Base-by-base conservation (phyloP, 2,888 invertebrate species). In the Octonoba sinensis region DNA sequence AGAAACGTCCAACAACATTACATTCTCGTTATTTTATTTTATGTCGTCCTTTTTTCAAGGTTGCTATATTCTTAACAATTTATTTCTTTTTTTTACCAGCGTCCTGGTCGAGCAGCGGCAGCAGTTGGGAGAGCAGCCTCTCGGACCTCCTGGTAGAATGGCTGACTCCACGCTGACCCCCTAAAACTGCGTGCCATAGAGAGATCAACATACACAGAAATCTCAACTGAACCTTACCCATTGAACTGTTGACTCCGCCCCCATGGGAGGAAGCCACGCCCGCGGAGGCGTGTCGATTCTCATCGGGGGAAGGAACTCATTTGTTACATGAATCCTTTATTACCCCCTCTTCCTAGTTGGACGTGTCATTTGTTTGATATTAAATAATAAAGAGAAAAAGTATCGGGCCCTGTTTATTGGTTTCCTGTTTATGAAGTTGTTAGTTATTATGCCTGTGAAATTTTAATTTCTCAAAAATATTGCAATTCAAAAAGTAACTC, bases 351-450 rank as follows among this genome's bases (percentile, higher is more conserved):
- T 66, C 74, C 73, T 81, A 81, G 79, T 81, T 81, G 79, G 79
- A 81, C 79, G 73, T 81, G 72, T 81, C 73, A 81, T 74, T 36
- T 81, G 79, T 81, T 81, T 81, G 79, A 81, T 81, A 81, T 81
- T 79, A 71, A 79, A 72, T 72, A 79, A 79, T 62, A 62, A 62
- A 66, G 36, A 66, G 60, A 73, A 79, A 81, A 73, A 81, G 79
- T 81, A 81, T 81, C 79, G 66, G n/a, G 79, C 79, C 73, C 73
- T 81, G 79, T 81, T 81, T 62, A 79, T 51, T 15, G 6, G 57
- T 20, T 20, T n/a, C 57, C 22, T 20, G 8, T 57, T 20, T 57
- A n/a, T 62, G 36, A 36, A 36, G 6, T 36, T 6, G 11, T 36
- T 36, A 36, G 36, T 36, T n/a, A n/a, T n/a, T n/a, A n/a, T n/a